Conservation (phyloP, 2,113 vertebrate species). For the Rafetus swinhoei region DNA sequence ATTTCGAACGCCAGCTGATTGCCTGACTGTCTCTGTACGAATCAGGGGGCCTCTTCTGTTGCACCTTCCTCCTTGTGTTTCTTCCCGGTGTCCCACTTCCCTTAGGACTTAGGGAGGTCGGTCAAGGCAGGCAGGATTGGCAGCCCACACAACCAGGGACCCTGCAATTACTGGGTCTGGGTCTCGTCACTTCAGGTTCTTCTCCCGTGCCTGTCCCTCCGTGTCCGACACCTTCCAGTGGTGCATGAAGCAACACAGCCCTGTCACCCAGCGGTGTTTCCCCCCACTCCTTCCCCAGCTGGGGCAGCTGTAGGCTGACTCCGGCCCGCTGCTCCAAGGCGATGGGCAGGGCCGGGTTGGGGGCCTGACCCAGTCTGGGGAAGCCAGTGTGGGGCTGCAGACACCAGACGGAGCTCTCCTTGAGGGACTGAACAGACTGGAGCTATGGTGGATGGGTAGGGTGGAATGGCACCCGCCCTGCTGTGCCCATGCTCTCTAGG, state of each 20-base stretch:
- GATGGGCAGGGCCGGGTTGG: background rate
- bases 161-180: background rate
- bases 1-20: no score
- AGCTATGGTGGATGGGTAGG: background rate
- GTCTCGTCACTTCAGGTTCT: background rate
- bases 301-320: background rate
- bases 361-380: background rate
- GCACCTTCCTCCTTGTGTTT: no score
- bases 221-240: no score
- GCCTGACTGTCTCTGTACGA: no score
- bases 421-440: background rate
- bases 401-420: background rate
- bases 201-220: no score
- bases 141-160: background rate
- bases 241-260: no score
- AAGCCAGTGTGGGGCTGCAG: background rate
- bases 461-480: background rate
- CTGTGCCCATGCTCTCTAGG: background rate
- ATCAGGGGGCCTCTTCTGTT: no score
- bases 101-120: no score
- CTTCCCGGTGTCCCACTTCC: no score
- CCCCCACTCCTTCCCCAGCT: background rate
- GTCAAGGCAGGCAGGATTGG: no score
- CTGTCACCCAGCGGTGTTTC: background rate
- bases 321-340: background rate